Percentiles rank a stretch among this genome's conserved stretches.
Evolutionary conservation across 2,113 vertebrate genomes (phyloP).

Genomic region (Pituophis catenifer): DNA sequence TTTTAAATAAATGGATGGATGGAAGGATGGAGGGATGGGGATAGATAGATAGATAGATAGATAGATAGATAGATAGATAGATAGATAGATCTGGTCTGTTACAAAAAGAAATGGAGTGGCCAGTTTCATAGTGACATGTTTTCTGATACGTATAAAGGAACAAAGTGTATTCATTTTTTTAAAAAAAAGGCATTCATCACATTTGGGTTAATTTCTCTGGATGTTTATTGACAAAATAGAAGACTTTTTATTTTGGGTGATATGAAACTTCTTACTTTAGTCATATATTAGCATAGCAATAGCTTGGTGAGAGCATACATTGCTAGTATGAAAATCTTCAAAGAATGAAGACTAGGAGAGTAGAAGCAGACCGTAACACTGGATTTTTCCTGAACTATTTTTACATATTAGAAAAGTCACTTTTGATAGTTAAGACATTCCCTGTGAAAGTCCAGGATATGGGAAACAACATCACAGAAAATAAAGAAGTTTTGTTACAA

Average conservation of each 20-base stretch:
- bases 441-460: not conserved
- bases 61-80: too few relatives aligned
- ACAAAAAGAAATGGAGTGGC: not conserved
- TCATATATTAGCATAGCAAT: not conserved
- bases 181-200: not conserved
- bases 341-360: not conserved
- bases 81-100: too few relatives aligned
- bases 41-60: too few relatives aligned
- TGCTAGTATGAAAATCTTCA: not conserved
- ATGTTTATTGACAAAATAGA: not conserved
- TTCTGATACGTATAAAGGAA: not conserved
- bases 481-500: conserved; percentile 1
- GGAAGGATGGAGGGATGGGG: too few relatives aligned
- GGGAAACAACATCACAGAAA: not conserved
- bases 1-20: too few relatives aligned
- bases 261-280: not conserved
- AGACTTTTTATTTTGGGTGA: not conserved
- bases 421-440: not conserved
- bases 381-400: not conserved
- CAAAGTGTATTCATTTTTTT: not conserved
- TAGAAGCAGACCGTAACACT: not conserved
- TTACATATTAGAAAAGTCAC: not conserved
- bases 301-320: not conserved
- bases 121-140: not conserved
- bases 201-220: not conserved